Evolutionary conservation across 2,797 vertebrate genomes (phyloP).

Genomic region (Tauraco hartlaubi): DNA sequence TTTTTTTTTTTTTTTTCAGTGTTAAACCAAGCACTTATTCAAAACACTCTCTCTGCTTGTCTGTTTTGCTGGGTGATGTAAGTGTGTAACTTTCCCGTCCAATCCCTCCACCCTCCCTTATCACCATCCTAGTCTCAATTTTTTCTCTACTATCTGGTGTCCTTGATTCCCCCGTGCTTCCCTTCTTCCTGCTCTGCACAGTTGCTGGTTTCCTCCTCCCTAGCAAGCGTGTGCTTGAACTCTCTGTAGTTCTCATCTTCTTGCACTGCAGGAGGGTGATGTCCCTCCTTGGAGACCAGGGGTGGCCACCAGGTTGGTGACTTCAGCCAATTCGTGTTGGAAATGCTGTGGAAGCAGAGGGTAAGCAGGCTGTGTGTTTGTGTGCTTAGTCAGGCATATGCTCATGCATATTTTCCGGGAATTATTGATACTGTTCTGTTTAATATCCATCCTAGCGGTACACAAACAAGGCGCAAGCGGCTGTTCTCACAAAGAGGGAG

Average conservation of each 20-base stretch:
- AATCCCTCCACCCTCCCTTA: slow-evolving; percentile 36
- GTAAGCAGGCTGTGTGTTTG: not conserved
- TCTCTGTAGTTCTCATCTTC: not conserved
- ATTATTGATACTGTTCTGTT: slow-evolving; percentile 63
- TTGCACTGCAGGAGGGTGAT: not conserved
- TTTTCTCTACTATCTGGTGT: slow-evolving; percentile 35
- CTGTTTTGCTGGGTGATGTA: slow-evolving; percentile 6
- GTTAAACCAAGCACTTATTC: slow-evolving; percentile 26
- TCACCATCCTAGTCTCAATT: not conserved
- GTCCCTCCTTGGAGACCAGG: not conserved
- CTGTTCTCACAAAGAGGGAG: not conserved
- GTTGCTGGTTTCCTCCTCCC: slow-evolving; percentile 47
- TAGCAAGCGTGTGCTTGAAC: not conserved
- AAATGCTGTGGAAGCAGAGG: not conserved
- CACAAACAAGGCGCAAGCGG: slow-evolving; percentile 22
- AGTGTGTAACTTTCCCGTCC: not conserved
- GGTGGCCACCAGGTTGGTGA: not conserved
- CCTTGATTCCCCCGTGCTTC: slow-evolving; percentile 56
- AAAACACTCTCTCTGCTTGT: not conserved
- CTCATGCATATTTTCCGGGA: slow-evolving; percentile 36
- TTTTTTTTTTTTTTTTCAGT: not conserved
- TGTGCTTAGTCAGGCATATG: slow-evolving; percentile 10
- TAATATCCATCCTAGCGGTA: slow-evolving; percentile 44
- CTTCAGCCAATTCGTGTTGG: not conserved
- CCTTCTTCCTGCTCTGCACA: not conserved